A percentile compares a stretch with the other conserved stretches of the same genome.
phyloP scores from a whole-genome alignment of 2,113 vertebrate species.

The Raja brachyura region DNA sequence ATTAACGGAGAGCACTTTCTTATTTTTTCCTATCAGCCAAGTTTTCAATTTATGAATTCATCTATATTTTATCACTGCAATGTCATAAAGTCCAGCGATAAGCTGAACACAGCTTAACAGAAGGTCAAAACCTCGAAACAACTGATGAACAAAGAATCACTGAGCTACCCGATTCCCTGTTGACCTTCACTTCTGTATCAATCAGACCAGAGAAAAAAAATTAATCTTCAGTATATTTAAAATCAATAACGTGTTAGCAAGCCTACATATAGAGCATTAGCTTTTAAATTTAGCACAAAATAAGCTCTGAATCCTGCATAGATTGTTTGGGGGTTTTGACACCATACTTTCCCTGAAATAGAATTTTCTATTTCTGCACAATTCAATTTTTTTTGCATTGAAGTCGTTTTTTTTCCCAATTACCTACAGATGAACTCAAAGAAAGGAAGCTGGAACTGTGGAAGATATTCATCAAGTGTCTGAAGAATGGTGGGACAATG shows the following conservation, averaged over 20 bases:
- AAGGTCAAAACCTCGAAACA: constrained; percentile 34
- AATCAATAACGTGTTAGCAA: constrained; percentile 37
- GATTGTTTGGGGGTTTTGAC: not conserved
- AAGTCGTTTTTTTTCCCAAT: not conserved
- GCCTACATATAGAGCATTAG: constrained; percentile 21
- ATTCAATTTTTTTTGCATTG: not conserved
- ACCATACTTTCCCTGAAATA: constrained; percentile 21
- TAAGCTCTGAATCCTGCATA: not conserved
- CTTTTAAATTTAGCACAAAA: constrained; percentile 21
- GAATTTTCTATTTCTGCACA: constrained; percentile 3
- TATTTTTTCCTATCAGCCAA: constrained; percentile 28
- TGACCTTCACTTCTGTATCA: constrained; percentile 32
- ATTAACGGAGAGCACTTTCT: constrained; percentile 17
- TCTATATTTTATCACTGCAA: constrained; percentile 32
- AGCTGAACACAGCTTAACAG: constrained; percentile 15
- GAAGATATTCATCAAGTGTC: constrained; percentile 12
- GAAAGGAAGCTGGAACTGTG: constrained; percentile 12
- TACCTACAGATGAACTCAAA: not conserved
- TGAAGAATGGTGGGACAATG: not conserved
- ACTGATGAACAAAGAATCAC: constrained; percentile 12
- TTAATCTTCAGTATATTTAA: constrained; percentile 38
- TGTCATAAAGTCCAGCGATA: constrained; percentile 32
- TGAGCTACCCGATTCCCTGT: not conserved
- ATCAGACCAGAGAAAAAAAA: not conserved
- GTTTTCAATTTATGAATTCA: constrained; percentile 37